These are phyloP conservation scores for Protobothrops mucrosquamatus DNA, from an alignment of 2,113 vertebrate species.

Conservation along the genomic window DNA sequence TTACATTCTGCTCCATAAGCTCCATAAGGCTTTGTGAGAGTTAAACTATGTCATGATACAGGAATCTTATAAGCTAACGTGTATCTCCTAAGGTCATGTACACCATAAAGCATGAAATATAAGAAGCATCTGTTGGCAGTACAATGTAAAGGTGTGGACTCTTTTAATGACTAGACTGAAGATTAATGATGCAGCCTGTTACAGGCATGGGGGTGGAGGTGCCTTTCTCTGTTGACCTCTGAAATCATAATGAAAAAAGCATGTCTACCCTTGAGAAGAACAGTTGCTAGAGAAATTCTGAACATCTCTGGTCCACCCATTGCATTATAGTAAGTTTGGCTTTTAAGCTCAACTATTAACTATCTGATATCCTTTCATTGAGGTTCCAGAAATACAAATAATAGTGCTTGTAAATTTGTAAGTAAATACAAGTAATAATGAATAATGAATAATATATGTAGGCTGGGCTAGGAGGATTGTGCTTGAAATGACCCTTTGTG, in stretches of 20 bases:
- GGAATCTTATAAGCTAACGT: background rate
- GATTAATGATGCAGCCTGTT: background rate
- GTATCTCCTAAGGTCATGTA: background rate
- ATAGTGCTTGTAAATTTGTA: background rate
- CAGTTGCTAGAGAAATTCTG: background rate
- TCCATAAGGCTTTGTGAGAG: background rate
- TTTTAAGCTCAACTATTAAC: background rate
- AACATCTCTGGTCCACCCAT: background rate
- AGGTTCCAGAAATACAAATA: background rate
- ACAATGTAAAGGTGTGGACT: background rate
- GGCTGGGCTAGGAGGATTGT: background rate
- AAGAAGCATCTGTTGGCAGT: background rate
- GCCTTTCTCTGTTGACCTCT: background rate
- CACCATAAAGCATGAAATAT: background rate
- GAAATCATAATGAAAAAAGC: background rate
- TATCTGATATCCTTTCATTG: background rate
- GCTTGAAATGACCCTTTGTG: background rate
- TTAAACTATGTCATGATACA: background rate
- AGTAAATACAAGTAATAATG: background rate
- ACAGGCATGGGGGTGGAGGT: background rate
- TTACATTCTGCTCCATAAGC: background rate
- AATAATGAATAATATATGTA: background rate
- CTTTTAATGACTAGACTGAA: background rate
- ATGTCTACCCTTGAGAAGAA: background rate
- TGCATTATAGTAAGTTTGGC: background rate